These are phyloP conservation scores for Lophochroa leadbeateri DNA, from an alignment of 2,113 vertebrate genomes.

Conservation along the genomic window DNA sequence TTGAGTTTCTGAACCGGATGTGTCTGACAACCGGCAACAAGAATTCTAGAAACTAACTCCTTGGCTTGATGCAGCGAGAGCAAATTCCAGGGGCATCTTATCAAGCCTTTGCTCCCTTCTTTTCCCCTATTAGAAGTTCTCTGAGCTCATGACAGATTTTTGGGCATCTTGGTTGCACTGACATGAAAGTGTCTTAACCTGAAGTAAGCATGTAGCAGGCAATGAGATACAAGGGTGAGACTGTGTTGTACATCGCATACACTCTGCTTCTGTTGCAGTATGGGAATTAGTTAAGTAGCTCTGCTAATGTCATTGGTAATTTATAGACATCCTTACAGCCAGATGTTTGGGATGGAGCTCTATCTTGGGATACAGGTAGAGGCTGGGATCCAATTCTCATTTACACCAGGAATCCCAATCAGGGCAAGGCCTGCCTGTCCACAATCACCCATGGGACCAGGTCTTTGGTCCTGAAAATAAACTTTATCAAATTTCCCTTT, in stretches of 20 bases:
- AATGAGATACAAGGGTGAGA: background rate
- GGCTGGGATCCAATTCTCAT: background rate
- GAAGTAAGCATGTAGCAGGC: background rate
- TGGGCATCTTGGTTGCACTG: rapidly evolving
- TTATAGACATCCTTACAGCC: background rate
- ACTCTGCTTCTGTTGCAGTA: background rate
- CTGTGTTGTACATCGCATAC: rapidly evolving
- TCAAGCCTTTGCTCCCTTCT: background rate
- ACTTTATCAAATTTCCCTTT: background rate
- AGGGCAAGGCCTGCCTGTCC: background rate
- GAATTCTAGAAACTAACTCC: background rate
- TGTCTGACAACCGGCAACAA: background rate
- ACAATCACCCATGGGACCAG: background rate
- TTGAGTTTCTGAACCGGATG: background rate
- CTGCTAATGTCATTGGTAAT: background rate
- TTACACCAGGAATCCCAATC: background rate
- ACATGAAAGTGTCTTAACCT: background rate
- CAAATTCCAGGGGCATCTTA: background rate
- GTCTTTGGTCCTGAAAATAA: background rate
- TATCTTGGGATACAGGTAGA: background rate
- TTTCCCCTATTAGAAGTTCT: background rate
- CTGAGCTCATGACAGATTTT: background rate
- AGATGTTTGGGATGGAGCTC: background rate
- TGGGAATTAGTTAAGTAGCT: background rate
- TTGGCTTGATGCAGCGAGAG: background rate